Base-by-base conservation (phyloP, 2,797 vertebrate genomes). In the Chrysocyon brachyurus region DNA sequence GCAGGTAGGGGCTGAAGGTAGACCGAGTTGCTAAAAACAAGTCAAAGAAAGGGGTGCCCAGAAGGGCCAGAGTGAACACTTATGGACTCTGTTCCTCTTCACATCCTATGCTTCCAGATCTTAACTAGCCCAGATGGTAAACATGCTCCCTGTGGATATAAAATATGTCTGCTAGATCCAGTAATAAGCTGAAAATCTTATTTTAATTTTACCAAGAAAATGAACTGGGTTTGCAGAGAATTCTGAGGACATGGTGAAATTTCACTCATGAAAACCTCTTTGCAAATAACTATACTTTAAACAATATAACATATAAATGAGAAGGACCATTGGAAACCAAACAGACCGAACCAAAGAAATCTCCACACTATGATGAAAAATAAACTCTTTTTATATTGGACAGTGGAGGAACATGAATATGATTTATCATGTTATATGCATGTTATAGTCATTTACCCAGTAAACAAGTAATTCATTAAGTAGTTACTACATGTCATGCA, bases 181-280 rank as follows among this genome's bases (percentile, higher is more conserved):
- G 21, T 72, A 56, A 56, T 26, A 85, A 64, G 54, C 85, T 70
- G 6, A 54, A 92, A 33, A 52, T 56, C 70, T 22, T 7, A 59
- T 84, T 96, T 89, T 82, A 77, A 89, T 87, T 90, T 96, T 66
- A 6, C 77, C 54, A 2, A 78, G 26, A 89, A 95, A 92, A 85
- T 66, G 26, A 87, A 63, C 5, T 56, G 36, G 15, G 16, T 89
- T 84, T 63, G 7, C 52, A 72, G 75, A 63, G 17, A 90, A 92
- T 93, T 77, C 91, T 59, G 49, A 93, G 28, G 36, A 83, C 49
- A 79, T 15, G 81, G 7, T 63, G 11, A 95, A 66, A 89, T 21
- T 46, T 91, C 46, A 77, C 8, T 94, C 31, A 78, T 33, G 22
- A 70, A 61, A 90, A 66, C 6, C 19, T 78, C 66, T 56, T 59